phyloP scores from a whole-genome alignment of 2,797 vertebrate species.

The Simalia tracyae region DNA sequence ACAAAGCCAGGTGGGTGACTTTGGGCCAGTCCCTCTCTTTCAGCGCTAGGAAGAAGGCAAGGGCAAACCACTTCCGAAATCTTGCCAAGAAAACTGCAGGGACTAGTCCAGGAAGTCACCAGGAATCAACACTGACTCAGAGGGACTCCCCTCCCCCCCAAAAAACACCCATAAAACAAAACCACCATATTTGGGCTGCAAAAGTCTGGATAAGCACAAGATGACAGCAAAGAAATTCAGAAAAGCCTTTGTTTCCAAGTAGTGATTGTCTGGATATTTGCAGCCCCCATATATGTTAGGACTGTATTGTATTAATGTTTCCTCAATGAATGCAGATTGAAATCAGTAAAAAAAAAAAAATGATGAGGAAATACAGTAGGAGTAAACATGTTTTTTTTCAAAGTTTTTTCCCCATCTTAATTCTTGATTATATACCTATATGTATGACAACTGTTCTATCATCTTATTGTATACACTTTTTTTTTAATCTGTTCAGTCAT shows the following conservation, averaged over 20 bases:
- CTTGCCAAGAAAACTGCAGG: not conserved
- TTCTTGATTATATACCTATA: not conserved
- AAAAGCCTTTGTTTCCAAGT: not conserved
- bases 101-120: too few species aligned
- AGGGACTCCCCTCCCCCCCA: not conserved
- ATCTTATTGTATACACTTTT: not conserved
- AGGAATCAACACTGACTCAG: not conserved
- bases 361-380: not conserved
- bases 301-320: conserved; percentile 10
- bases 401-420: not conserved
- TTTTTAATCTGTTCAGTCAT: too few species aligned
- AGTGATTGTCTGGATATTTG: conserved; percentile 23
- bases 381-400: not conserved
- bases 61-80: not conserved
- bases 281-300: not conserved
- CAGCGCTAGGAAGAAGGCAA: not conserved
- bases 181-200: not conserved
- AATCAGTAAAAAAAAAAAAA: not conserved
- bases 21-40: not conserved
- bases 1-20: not conserved
- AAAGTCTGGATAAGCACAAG: not conserved
- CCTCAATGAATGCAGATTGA: not conserved
- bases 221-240: not conserved
- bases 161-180: not conserved
- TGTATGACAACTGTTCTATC: not conserved